Conservation (phyloP, 2,797 vertebrate genomes). For the Sitta carolinensis region DNA sequence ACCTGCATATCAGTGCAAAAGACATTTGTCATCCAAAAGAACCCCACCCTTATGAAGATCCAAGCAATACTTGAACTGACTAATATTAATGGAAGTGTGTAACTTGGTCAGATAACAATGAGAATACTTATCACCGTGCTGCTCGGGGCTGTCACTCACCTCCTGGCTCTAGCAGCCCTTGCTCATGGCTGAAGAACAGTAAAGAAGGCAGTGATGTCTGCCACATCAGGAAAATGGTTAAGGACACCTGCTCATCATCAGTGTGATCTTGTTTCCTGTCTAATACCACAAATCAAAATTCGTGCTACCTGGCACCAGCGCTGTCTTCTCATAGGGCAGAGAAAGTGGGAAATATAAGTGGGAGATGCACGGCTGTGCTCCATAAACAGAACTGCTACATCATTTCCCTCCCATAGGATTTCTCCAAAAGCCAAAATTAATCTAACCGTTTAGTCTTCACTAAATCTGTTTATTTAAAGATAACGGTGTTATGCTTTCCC, state of each 20-base stretch:
- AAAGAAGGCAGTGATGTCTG: background rate
- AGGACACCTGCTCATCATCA: background rate
- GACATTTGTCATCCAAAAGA: background rate
- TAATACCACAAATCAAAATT: background rate
- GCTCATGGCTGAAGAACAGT: accelerated
- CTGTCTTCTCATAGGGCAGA: background rate
- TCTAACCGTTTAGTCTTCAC: background rate
- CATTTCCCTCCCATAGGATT: background rate
- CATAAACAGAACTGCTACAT: background rate
- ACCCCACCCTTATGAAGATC: background rate
- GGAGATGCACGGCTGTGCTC: background rate
- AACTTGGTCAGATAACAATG: background rate
- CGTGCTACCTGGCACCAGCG: background rate
- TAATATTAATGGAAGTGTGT: background rate
- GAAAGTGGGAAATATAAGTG: background rate
- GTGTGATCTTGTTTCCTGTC: background rate
- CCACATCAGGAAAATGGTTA: background rate
- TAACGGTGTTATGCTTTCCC: background rate
- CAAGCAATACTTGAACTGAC: background rate
- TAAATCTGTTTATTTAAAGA: background rate
- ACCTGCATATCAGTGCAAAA: background rate
- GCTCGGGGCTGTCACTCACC: accelerated
- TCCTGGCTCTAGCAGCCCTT: background rate
- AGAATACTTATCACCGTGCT: background rate
- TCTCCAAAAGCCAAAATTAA: background rate